Percentiles rank a stretch among this genome's conserved stretches.
phyloP scores from a whole-genome alignment of 1,140 invertebrate species.

The Drosophila sturtevanti region DNA sequence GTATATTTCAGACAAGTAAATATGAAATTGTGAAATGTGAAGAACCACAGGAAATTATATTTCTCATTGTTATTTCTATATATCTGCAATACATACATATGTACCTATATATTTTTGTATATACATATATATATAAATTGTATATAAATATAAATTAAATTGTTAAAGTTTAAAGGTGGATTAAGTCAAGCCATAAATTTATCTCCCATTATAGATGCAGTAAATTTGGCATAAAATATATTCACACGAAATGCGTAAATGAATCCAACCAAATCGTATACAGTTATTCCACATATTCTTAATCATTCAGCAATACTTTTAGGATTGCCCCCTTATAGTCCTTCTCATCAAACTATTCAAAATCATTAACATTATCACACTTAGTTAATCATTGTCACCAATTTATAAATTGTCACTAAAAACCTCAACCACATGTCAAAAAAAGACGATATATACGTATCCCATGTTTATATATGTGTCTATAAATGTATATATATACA shows the following conservation, averaged over 20 bases:
- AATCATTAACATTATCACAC: slow-evolving; percentile 2
- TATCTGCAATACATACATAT: not conserved
- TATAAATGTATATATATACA: not conserved
- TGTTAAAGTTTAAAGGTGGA: slow-evolving; percentile 71
- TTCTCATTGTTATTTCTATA: slow-evolving; percentile 44
- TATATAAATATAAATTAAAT: slow-evolving; percentile 63
- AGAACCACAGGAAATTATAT: slow-evolving; percentile 61
- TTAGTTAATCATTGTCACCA: slow-evolving; percentile 7
- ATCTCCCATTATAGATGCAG: slow-evolving; percentile 1
- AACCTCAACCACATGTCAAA: slow-evolving; percentile 9
- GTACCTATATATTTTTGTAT: not conserved
- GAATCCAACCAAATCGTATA: not conserved
- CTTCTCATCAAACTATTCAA: not conserved
- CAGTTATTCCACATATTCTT: not conserved
- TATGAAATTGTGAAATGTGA: slow-evolving; percentile 63
- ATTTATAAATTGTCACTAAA: slow-evolving; percentile 3
- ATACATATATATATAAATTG: not conserved
- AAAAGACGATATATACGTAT: not conserved
- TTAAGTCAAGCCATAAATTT: slow-evolving; percentile 74
- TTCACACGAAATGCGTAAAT: slow-evolving; percentile 4
- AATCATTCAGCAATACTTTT: not conserved
- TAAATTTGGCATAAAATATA: slow-evolving; percentile 2
- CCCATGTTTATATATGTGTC: not conserved
- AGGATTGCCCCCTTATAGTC: not conserved
- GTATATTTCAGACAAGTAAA: slow-evolving; percentile 50